Percentiles rank a stretch among this genome's conserved stretches.
Evolutionary conservation across 2,888 invertebrate genomes (phyloP).

Genomic region (Polydrusus cervinus): DNA sequence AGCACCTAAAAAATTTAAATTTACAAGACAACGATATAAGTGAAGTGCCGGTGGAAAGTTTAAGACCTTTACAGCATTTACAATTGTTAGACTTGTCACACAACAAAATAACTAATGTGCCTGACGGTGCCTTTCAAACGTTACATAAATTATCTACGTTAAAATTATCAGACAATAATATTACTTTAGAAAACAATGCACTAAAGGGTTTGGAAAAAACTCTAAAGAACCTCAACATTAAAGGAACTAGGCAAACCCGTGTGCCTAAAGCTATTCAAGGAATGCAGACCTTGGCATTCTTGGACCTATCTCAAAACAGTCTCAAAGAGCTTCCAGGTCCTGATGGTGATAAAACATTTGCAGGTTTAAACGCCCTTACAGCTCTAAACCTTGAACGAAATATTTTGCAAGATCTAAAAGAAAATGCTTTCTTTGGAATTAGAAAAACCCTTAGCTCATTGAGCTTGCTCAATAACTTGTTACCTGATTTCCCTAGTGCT

Average conservation of each 20-base stretch:
- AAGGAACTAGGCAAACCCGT: constrained; percentile 86
- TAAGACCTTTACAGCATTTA: constrained; percentile 80
- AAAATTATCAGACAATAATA: constrained; percentile 91
- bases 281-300: constrained; percentile 86
- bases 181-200: constrained; percentile 81
- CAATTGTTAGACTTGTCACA: constrained; percentile 89
- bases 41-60: constrained; percentile 84
- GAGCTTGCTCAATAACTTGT: constrained; percentile 90
- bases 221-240: constrained; percentile 91
- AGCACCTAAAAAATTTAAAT: constrained; percentile 86
- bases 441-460: constrained; percentile 89
- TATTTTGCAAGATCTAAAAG: constrained; percentile 84
- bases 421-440: constrained; percentile 86
- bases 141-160: constrained; percentile 84
- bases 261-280: constrained; percentile 88
- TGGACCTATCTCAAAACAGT: constrained; percentile 92
- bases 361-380: constrained; percentile 86
- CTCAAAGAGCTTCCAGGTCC: constrained; percentile 86
- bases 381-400: constrained; percentile 92
- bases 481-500: constrained; percentile 89
- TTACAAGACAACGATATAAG: constrained; percentile 87
- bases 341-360: constrained; percentile 78
- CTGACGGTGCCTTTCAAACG: constrained; percentile 84
- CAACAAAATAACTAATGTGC: constrained; percentile 83
- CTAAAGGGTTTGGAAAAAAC: constrained; percentile 87